Evolutionary conservation across 2,797 vertebrate species (phyloP), one percentile per base, ranked within the genome.

Genomic region (Smutsia temminckii): DNA sequence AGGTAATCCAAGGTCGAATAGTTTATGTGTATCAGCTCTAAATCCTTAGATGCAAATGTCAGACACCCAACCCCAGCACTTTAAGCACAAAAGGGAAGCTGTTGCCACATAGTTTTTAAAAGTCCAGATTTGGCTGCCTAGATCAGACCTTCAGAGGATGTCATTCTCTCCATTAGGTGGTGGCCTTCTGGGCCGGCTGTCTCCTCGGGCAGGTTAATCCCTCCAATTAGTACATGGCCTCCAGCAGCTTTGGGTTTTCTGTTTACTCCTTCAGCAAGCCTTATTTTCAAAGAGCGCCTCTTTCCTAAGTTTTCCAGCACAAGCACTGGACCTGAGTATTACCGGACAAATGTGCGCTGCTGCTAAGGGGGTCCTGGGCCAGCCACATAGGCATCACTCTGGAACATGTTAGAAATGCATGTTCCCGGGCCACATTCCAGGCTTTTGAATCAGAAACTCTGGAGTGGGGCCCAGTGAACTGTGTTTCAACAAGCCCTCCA

Each of bases 391-490:
- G 5, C 20, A 25, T 71, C 51, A 68, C 5, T 57, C 85, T 55
- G 32, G 20, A 84, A 71, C 20, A 40, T 91, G 34, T 57, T 71
- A 69, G 37, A 77, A 46, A 92, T 83, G 10, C 4, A 77, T 6
- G 40, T 68, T 92, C 51, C 64, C 57, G 74, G 21, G 49, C 17
- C 17, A 27, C 3, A 14, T 4, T 8, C 23, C 12, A 40, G 25
- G 87, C 14, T 57, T 90, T 74, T 61, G n/a, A 92, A 72, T 71
- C 53, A 49, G 51, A 53, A 87, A 75, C 34, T 85, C 4, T 14
- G 27, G 27, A 0, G 7, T 7, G 5, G 20, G 11, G 5, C 1
- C 11, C 23, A 74, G 40, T 21, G 6, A 74, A 23, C 10, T 57
- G 14, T 59, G 18, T 61, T 71, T 37, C 64, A 55, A 6, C 6